Evolutionary conservation across 2,888 invertebrate species (phyloP), one percentile per base, ranked within the genome.

Genomic region (Heliconius sara): DNA sequence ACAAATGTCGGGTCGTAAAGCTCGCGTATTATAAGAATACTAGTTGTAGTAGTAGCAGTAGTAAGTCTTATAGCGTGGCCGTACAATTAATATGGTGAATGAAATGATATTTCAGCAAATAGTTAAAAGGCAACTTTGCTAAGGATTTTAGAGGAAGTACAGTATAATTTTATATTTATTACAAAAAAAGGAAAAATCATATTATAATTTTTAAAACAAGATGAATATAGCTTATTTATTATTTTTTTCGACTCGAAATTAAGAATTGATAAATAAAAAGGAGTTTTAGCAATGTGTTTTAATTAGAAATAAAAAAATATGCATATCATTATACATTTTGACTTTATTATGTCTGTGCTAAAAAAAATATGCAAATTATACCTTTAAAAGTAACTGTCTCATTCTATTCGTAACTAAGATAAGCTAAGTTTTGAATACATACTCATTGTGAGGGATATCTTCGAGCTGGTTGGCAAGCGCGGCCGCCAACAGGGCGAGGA

Each of bases 391-490:
- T n/a, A 34, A 60, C n/a, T 60, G 10, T n/a, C n/a, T 60, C n/a
- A 60, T 60, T 39, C 1, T 9, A 25, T 47, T 16, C 43, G 25
- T 16, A 68, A 12, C 13, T n/a, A 13, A 5, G 30, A 3, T 30
- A 30, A 30, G 30, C 22, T 43, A n/a, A n/a, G 13, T n/a, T 39
- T 57, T 39, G n/a, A 73, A 73, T 73, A 96, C 98, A 97, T 96
- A 98, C 98, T 98, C 98, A 95, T 97, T 97, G 93, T 98, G 98
- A 81, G 98, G 98, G 90, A 98, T 98, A 92, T 98, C 98, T 96
- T 98, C 98, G 89, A 98, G 97, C 93, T 98, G 98, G 94, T 98
- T 98, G 87, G 96, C 95, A 86, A 96, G 87, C 85, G 91, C 91
- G 83, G 90, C 90, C 83, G 90, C 90, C 84, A 94, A 89, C 84